Percentiles rank a stretch among this genome's conserved stretches.
Evolutionary conservation across 2,888 invertebrate genomes (phyloP).

Genomic region (Drosophila lutescens): DNA sequence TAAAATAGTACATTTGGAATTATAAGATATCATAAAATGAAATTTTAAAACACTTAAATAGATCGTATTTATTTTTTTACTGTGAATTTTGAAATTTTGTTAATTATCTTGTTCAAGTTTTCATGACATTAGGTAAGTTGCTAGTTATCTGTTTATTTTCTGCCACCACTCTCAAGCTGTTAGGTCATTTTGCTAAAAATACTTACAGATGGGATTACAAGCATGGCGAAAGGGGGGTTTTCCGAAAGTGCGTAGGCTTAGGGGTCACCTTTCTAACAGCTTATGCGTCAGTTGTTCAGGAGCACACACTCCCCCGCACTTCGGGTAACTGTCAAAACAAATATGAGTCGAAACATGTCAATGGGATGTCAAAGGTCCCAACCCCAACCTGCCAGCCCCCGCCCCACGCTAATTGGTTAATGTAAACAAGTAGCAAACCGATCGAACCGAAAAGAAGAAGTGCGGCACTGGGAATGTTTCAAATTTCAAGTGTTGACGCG

Average conservation of each 20-base stretch:
- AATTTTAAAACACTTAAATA: too few species aligned
- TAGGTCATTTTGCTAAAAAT: not conserved
- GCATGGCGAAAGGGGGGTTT: not conserved
- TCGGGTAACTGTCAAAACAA: slow-evolving; percentile 61
- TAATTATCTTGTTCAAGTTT: too few species aligned
- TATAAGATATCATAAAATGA: too few species aligned
- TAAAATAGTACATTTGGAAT: too few species aligned
- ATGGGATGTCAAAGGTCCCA: slow-evolving; percentile 73
- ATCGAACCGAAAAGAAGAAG: slow-evolving; percentile 34
- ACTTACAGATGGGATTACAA: not conserved
- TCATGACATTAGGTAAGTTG: too few species aligned
- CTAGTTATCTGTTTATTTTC: too few species aligned
- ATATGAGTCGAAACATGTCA: slow-evolving; percentile 70
- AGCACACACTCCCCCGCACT: slow-evolving; percentile 23
- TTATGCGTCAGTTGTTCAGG: slow-evolving; percentile 22
- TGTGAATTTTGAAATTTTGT: too few species aligned
- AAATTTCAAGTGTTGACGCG: slow-evolving; percentile 78
- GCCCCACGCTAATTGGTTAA: slow-evolving; percentile 73
- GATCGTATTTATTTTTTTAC: too few species aligned
- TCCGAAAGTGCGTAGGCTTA: not conserved
- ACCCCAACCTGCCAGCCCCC: slow-evolving; percentile 51
- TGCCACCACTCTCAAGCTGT: not conserved
- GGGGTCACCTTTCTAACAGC: not conserved
- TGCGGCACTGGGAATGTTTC: slow-evolving; percentile 60
- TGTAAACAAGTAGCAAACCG: slow-evolving; percentile 67